These are phyloP conservation scores for Watsonalla cultraria DNA, from an alignment of 2,888 invertebrate genomes.

Conservation along the genomic window DNA sequence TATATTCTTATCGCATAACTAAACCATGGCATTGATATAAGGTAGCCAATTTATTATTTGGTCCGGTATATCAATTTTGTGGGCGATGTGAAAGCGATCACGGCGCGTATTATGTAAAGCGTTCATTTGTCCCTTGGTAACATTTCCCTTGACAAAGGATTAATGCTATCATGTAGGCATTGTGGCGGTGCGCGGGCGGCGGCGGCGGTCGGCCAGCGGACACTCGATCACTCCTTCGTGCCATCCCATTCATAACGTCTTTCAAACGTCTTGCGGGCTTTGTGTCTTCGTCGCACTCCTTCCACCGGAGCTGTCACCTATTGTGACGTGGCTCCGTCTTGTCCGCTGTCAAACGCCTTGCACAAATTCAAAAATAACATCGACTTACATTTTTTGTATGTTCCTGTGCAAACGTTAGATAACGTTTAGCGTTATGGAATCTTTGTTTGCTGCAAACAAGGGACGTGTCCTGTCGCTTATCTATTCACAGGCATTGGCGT, in stretches of 20 bases:
- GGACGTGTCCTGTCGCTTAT: conserved; percentile 67
- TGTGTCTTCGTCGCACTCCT: conserved; percentile 54
- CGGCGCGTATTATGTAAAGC: conserved; percentile 8
- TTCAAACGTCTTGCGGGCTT: conserved; percentile 62
- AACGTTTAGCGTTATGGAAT: conserved; percentile 60
- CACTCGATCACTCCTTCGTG: conserved; percentile 74
- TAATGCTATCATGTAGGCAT: conserved; percentile 41
- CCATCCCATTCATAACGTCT: conserved; percentile 70
- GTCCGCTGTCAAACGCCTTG: conserved; percentile 75
- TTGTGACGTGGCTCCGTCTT: conserved; percentile 56
- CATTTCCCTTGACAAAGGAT: conserved; percentile 42
- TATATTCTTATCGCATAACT: neutral
- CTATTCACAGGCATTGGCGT: conserved; percentile 38
- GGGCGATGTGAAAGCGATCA: neutral
- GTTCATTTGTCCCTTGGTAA: conserved; percentile 8
- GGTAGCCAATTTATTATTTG: neutral
- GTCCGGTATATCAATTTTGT: neutral
- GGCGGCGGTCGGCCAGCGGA: conserved; percentile 28
- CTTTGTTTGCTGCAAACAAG: conserved; percentile 74
- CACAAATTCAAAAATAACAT: conserved; percentile 78
- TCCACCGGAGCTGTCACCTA: conserved; percentile 64
- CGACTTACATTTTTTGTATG: conserved; percentile 59
- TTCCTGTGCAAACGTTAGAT: conserved; percentile 72
- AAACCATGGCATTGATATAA: neutral
- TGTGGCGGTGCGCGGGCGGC: conserved; percentile 23